phyloP scores from a whole-genome alignment of 2,888 invertebrate species.

The Acholoe squamosa region DNA sequence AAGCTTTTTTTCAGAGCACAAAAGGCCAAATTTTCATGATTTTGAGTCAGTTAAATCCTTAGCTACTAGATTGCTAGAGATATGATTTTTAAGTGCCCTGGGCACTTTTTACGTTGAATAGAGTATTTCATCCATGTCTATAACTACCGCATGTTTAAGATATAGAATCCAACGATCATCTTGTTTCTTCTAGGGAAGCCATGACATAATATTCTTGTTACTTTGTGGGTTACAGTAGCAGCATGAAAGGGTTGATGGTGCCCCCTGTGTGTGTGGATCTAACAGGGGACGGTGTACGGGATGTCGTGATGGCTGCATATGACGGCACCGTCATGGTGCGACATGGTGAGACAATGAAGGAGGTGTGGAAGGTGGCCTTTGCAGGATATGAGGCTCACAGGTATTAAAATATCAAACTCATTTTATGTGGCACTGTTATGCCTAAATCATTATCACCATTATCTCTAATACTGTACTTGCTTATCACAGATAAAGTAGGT shows the following conservation, averaged over 20 bases:
- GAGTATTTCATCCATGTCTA: no score
- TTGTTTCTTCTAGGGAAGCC: no score
- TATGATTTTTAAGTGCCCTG: no score
- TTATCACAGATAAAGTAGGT: not conserved
- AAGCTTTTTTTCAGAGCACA: no score
- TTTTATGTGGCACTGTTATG: not conserved
- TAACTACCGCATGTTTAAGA: no score
- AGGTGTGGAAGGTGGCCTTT: conserved; percentile 77
- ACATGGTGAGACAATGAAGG: conserved; percentile 76
- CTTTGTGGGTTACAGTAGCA: conserved; percentile 22
- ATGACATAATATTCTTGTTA: no score
- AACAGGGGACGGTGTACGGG: conserved; percentile 78
- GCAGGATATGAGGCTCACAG: conserved; percentile 80
- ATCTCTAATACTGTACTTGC: not conserved
- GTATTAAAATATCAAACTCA: conserved; percentile 71
- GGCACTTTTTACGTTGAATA: no score
- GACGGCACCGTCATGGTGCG: conserved; percentile 78
- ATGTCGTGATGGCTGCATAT: conserved; percentile 79
- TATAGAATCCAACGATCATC: no score
- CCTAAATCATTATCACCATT: not conserved
- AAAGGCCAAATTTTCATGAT: no score
- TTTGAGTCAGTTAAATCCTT: no score
- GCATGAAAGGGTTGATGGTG: conserved; percentile 79
- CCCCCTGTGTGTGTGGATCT: conserved; percentile 80
- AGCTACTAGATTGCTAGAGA: no score